Evolutionary conservation across 2,113 vertebrate genomes (phyloP).

Genomic region (Tragelaphus strepsiceros): DNA sequence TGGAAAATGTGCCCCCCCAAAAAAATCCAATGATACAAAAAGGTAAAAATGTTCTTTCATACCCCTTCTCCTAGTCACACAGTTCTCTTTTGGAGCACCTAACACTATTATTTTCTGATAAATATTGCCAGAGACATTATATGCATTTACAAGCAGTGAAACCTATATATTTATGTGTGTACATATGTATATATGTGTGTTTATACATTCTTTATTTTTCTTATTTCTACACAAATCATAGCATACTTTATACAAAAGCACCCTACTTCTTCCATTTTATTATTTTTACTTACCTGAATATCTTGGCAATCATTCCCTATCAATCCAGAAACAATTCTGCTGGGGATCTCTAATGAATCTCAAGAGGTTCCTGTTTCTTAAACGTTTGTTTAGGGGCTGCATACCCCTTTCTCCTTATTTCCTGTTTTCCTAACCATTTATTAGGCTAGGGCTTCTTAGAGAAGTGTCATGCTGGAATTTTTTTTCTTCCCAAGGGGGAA

Average conservation of each 20-base stretch:
- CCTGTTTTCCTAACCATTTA: background rate
- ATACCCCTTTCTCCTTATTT: background rate
- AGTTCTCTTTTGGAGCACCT: background rate
- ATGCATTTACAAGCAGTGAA: background rate
- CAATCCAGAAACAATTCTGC: background rate
- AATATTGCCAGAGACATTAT: background rate
- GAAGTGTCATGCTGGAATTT: background rate
- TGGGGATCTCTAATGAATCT: background rate
- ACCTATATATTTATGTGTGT: background rate
- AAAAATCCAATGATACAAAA: background rate
- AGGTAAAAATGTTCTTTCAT: background rate
- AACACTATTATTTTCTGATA: background rate
- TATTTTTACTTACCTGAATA: background rate
- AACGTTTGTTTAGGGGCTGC: background rate
- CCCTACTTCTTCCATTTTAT: background rate
- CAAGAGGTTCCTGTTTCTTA: background rate
- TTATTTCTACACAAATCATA: background rate
- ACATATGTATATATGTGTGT: background rate
- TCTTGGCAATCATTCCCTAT: background rate
- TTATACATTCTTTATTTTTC: background rate
- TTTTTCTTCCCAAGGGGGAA: background rate
- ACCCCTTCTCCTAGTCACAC: background rate
- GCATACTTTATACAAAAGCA: background rate
- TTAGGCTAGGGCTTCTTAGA: background rate
- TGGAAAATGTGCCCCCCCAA: slow-evolving; percentile 10